Percentiles rank a stretch among this genome's conserved stretches.
Evolutionary conservation across 1,140 invertebrate species (phyloP).

Genomic region (Halyomorpha halys): DNA sequence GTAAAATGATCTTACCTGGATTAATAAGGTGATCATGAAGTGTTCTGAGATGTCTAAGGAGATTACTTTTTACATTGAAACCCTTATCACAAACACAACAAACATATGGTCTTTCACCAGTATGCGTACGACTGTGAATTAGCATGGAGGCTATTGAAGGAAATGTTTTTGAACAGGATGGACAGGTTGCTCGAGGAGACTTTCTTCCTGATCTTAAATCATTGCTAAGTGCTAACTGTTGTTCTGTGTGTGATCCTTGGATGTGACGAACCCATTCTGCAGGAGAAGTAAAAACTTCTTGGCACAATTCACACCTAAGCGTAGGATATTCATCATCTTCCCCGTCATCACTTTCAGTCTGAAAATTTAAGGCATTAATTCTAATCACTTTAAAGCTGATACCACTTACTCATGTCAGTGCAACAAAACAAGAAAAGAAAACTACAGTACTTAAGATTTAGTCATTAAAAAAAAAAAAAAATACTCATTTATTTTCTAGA

Average conservation of each 20-base stretch:
- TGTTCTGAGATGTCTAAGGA: slow-evolving; percentile 58
- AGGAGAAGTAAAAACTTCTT: slow-evolving; percentile 68
- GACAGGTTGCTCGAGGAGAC: slow-evolving; percentile 36
- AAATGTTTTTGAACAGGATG: slow-evolving; percentile 61
- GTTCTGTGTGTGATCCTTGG: slow-evolving; percentile 69
- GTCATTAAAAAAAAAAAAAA: no score
- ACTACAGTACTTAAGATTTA: no score
- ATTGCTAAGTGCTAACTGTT: slow-evolving; percentile 68
- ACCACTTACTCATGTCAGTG: no score
- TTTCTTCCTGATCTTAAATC: slow-evolving; percentile 32
- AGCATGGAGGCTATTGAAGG: slow-evolving; percentile 66
- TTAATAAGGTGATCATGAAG: slow-evolving; percentile 31
- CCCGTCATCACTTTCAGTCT: slow-evolving; percentile 44
- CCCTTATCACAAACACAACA: slow-evolving; percentile 64
- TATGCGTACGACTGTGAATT: slow-evolving; percentile 39
- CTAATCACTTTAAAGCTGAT: background rate
- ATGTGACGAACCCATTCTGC: slow-evolving; percentile 76
- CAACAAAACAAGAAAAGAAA: no score
- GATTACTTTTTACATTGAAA: slow-evolving; percentile 67
- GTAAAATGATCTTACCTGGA: slow-evolving; percentile 19
- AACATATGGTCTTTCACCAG: slow-evolving; percentile 52
- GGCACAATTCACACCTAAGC: slow-evolving; percentile 65
- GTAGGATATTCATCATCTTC: slow-evolving; percentile 52
- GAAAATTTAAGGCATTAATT: background rate
- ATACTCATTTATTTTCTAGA: no score